Evolutionary conservation across 2,888 invertebrate genomes (phyloP).

Genomic region (Agrotis ipsilon): DNA sequence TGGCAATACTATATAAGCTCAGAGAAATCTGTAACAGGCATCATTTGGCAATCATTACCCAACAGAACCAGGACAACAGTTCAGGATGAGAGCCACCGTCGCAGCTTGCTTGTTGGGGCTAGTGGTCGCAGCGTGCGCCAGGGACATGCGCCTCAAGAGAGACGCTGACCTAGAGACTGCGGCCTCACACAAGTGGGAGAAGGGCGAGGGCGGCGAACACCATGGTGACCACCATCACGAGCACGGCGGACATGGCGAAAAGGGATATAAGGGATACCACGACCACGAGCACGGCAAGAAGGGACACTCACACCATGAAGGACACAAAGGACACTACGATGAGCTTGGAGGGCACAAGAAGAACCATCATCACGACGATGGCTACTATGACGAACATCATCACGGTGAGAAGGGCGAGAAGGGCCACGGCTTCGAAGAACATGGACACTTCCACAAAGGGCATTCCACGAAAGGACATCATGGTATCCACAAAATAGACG

Average conservation of each 20-base stretch:
- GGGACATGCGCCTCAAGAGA: constrained; percentile 87
- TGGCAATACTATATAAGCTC: constrained; percentile 89
- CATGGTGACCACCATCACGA: constrained; percentile 92
- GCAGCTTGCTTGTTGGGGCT: constrained; percentile 84
- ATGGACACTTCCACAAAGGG: constrained; percentile 95
- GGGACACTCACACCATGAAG: constrained; percentile 93
- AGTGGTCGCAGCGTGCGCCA: constrained; percentile 83
- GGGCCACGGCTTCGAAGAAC: constrained; percentile 89
- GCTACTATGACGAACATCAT: constrained; percentile 92
- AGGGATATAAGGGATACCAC: constrained; percentile 93
- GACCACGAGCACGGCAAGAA: constrained; percentile 93
- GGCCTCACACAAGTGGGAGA: constrained; percentile 86
- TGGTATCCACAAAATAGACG: constrained; percentile 96
- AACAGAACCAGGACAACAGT: constrained; percentile 77
- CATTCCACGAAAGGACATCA: constrained; percentile 96
- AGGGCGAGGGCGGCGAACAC: constrained; percentile 92
- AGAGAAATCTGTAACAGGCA: constrained; percentile 84
- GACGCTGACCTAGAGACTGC: constrained; percentile 89
- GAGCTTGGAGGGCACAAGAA: constrained; percentile 92
- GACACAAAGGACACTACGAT: constrained; percentile 91
- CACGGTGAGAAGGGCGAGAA: constrained; percentile 93
- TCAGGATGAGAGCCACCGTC: constrained; percentile 81
- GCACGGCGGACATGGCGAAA: constrained; percentile 93
- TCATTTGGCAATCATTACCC: constrained; percentile 88
- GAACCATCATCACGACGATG: constrained; percentile 92